Percentiles rank a stretch among this genome's conserved stretches.
These are phyloP conservation scores for Agrenia bidenticulata DNA, from an alignment of 2,888 invertebrate genomes.

Conservation along the genomic window DNA sequence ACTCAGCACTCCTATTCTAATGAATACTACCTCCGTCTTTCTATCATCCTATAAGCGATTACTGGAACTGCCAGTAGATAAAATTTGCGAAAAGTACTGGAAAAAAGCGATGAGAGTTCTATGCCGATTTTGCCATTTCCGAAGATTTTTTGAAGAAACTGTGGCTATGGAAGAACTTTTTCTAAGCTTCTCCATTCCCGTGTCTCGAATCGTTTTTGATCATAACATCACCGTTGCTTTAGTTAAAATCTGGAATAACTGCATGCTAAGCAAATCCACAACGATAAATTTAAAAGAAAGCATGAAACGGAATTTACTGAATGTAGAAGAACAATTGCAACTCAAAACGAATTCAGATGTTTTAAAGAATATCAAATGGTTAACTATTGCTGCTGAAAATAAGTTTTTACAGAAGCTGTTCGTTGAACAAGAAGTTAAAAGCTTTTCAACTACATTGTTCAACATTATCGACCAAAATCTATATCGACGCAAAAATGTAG, in stretches of 20 bases:
- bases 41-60: neutral
- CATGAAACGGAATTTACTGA: too few species aligned
- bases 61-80: neutral
- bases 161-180: neutral
- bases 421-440: neutral
- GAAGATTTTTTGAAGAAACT: neutral
- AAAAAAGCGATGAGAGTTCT: neutral
- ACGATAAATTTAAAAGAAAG: too few species aligned
- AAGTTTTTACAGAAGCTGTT: neutral
- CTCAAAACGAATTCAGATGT: neutral
- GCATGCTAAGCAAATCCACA: too few species aligned
- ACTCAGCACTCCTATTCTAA: neutral
- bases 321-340: neutral
- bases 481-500: neutral
- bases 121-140: neutral
- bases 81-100: too few species aligned
- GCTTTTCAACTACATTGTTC: neutral
- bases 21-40: neutral
- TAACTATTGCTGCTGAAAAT: conserved; percentile 5
- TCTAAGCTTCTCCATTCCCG: neutral
- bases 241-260: neutral
- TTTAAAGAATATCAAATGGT: conserved; percentile 8
- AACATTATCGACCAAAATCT: neutral
- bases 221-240: too few species aligned
- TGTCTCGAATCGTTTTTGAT: neutral